A percentile compares a stretch with the other conserved stretches of the same genome.
These are phyloP conservation scores for Brachypodius melanocephalos DNA, from an alignment of 2,113 vertebrate genomes.

Conservation along the genomic window DNA sequence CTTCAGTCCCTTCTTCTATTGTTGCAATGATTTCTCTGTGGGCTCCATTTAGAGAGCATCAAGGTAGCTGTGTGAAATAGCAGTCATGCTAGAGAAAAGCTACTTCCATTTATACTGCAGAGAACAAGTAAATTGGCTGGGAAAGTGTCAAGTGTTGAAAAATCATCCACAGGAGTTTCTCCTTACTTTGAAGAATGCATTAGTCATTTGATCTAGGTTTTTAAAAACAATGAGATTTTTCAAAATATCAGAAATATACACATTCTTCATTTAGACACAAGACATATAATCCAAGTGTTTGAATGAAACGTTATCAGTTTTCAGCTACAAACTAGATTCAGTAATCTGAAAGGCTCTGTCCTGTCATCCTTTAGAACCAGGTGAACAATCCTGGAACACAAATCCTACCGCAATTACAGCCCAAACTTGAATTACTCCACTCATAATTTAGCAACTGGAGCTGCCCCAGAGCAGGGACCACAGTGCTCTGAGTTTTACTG, in stretches of 20 bases:
- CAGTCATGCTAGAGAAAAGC: neutral
- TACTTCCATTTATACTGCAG: slow-evolving; percentile 25
- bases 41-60: slow-evolving; percentile 15
- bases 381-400: neutral
- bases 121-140: slow-evolving; percentile 44
- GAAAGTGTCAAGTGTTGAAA: slow-evolving; percentile 52
- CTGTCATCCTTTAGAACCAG: neutral
- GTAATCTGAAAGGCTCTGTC: neutral
- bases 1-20: neutral
- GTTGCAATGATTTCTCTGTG: slow-evolving; percentile 1
- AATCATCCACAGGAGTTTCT: slow-evolving; percentile 30
- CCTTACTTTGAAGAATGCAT: slow-evolving; percentile 46
- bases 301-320: neutral
- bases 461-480: neutral
- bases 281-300: neutral
- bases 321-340: neutral
- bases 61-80: slow-evolving; percentile 18
- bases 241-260: neutral
- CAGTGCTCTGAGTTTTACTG: neutral
- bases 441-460: neutral
- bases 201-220: slow-evolving; percentile 45
- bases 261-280: neutral
- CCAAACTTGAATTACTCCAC: neutral
- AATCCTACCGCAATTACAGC: neutral
- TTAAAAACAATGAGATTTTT: slow-evolving; percentile 27